phyloP scores from a whole-genome alignment of 1,140 invertebrate species.

The Chlorops oryzae region DNA sequence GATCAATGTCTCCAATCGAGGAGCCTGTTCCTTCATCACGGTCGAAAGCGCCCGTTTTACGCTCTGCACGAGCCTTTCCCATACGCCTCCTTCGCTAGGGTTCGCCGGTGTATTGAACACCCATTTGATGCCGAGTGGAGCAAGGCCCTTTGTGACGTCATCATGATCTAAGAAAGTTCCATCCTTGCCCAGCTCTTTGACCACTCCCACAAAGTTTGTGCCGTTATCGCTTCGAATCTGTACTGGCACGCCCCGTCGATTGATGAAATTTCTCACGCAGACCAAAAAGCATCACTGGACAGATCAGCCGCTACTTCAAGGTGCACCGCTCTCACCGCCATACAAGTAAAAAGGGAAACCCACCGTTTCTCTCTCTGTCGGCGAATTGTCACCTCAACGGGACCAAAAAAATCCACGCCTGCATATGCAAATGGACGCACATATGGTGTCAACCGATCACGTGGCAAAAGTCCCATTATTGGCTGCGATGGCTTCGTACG shows the following conservation, averaged over 20 bases:
- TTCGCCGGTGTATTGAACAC: not conserved
- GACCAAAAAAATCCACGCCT: not conserved
- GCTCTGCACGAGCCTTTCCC: constrained; percentile 22
- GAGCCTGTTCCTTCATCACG: constrained; percentile 12
- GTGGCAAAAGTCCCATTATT: not conserved
- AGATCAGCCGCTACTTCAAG: constrained; percentile 5
- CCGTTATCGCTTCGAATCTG: constrained; percentile 1
- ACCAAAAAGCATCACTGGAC: constrained; percentile 3
- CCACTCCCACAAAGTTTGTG: constrained; percentile 6
- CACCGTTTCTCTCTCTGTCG: not conserved
- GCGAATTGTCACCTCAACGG: not conserved
- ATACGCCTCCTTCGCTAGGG: constrained; percentile 17
- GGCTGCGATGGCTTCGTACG: not conserved
- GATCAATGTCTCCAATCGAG: constrained; percentile 19
- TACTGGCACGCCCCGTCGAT: too few relatives aligned
- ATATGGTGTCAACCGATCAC: not conserved
- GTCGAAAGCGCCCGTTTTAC: constrained; percentile 20
- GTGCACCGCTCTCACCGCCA: constrained; percentile 5
- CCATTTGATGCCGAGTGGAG: constrained; percentile 1
- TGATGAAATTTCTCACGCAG: constrained; percentile 8
- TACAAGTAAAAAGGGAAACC: too few relatives aligned
- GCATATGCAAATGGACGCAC: not conserved
- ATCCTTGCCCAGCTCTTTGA: not conserved
- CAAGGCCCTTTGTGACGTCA: not conserved
- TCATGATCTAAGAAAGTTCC: not conserved